phyloP scores from a whole-genome alignment of 2,113 vertebrate species.

The Myxocyprinus asiaticus region DNA sequence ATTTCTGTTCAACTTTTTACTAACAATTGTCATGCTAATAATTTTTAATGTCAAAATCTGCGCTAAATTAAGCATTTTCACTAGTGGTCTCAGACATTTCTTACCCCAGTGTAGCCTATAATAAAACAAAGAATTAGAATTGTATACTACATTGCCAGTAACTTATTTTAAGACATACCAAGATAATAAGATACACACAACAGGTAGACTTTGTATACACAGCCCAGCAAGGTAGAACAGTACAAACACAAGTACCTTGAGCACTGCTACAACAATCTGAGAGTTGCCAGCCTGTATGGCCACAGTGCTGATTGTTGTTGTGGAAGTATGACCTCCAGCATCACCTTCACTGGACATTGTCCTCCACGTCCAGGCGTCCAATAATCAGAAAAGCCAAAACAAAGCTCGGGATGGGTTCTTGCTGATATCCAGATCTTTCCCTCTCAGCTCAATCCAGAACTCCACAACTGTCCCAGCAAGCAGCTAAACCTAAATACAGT shows the following conservation, averaged over 20 bases:
- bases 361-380: constrained; percentile 49
- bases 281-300: constrained; percentile 83
- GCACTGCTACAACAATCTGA: constrained; percentile 79
- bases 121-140: too few species aligned
- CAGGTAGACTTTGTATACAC: not conserved
- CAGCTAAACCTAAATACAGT: constrained; percentile 32
- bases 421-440: constrained; percentile 19
- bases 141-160: too few species aligned
- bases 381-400: constrained; percentile 16
- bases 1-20: too few species aligned
- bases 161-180: not conserved
- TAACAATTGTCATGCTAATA: too few species aligned
- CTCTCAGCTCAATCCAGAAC: not conserved
- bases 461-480: constrained; percentile 6
- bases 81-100: too few species aligned
- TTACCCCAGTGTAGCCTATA: too few species aligned
- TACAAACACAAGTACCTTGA: constrained; percentile 77
- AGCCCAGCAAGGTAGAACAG: not conserved
- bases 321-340: constrained; percentile 67
- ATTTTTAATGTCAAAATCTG: too few species aligned
- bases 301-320: constrained; percentile 82
- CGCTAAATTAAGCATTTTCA: too few species aligned
- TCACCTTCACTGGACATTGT: constrained; percentile 72
- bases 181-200: not conserved
- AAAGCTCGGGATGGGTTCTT: not conserved